phyloP scores from a whole-genome alignment of 2,888 invertebrate species.

The Anarsia innoxiella region DNA sequence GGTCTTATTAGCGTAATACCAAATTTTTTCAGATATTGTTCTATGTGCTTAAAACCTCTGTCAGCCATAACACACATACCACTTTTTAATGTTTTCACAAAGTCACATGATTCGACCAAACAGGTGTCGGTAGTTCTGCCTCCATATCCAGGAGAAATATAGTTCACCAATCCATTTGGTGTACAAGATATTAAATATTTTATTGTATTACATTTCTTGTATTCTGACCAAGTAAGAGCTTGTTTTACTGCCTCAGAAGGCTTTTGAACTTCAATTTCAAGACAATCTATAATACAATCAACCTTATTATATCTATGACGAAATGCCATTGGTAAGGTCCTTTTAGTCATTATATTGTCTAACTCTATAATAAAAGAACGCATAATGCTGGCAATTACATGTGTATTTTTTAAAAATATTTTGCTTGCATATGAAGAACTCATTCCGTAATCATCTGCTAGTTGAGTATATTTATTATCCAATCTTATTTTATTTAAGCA shows the following conservation, averaged over 20 bases:
- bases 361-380: constrained; percentile 17
- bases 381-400: constrained; percentile 15
- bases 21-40: constrained; percentile 10
- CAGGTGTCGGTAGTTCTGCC: constrained; percentile 18
- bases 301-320: constrained; percentile 22
- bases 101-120: constrained; percentile 18
- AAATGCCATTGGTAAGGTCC: constrained; percentile 20
- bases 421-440: constrained; percentile 7
- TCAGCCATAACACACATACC: constrained; percentile 18
- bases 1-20: constrained; percentile 16
- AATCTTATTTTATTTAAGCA: constrained; percentile 18
- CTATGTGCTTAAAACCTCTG: constrained; percentile 22
- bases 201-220: constrained; percentile 23
- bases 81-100: constrained; percentile 15
- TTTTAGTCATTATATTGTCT: constrained; percentile 13
- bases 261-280: constrained; percentile 36
- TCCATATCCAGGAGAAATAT: constrained; percentile 20
- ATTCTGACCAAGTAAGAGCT: constrained; percentile 33
- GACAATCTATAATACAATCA: constrained; percentile 31
- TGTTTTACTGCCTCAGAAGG: constrained; percentile 27
- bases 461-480: constrained; percentile 14
- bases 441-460: constrained; percentile 12
- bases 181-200: constrained; percentile 24
- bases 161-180: constrained; percentile 22
- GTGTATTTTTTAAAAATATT: constrained; percentile 17